A percentile compares a stretch with the other conserved stretches of the same genome.
These are phyloP conservation scores for Acanthosoma haemorrhoidale DNA, from an alignment of 2,888 invertebrate genomes.

Conservation along the genomic window DNA sequence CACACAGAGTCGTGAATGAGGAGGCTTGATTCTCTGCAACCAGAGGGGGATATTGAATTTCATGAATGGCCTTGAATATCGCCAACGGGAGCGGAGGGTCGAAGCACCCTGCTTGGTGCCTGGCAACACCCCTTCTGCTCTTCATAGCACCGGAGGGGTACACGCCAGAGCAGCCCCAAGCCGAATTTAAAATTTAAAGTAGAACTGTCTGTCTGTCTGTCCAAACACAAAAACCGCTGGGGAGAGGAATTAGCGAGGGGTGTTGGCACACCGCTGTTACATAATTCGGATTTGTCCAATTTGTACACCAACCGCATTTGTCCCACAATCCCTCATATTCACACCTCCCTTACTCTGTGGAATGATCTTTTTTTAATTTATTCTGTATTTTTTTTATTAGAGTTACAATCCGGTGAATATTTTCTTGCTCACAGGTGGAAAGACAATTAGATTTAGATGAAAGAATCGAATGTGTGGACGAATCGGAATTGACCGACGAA, in stretches of 20 bases:
- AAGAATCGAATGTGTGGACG: too few species aligned
- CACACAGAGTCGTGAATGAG: neutral
- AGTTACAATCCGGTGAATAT: too few species aligned
- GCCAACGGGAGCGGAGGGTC: neutral
- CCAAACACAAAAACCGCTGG: neutral
- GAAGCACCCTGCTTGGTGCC: neutral
- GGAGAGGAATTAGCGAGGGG: neutral
- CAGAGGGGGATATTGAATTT: neutral
- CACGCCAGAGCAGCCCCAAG: neutral
- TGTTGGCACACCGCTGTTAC: neutral
- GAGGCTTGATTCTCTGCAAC: neutral
- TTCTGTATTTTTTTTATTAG: too few species aligned
- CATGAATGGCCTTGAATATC: constrained; percentile 12
- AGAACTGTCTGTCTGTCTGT: neutral
- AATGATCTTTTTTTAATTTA: too few species aligned
- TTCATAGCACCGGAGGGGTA: neutral
- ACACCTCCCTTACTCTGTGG: too few species aligned
- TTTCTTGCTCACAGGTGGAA: too few species aligned
- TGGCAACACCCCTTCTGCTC: constrained; percentile 12
- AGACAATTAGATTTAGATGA: too few species aligned
- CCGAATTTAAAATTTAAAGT: constrained; percentile 1
- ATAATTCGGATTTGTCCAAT: too few species aligned
- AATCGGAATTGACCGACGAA: too few species aligned
- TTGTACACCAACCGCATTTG: too few species aligned
- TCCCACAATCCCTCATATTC: too few species aligned